These are phyloP conservation scores for Scaptodrosophila latifasciaeformis DNA, from an alignment of 2,888 invertebrate genomes.

Conservation along the genomic window DNA sequence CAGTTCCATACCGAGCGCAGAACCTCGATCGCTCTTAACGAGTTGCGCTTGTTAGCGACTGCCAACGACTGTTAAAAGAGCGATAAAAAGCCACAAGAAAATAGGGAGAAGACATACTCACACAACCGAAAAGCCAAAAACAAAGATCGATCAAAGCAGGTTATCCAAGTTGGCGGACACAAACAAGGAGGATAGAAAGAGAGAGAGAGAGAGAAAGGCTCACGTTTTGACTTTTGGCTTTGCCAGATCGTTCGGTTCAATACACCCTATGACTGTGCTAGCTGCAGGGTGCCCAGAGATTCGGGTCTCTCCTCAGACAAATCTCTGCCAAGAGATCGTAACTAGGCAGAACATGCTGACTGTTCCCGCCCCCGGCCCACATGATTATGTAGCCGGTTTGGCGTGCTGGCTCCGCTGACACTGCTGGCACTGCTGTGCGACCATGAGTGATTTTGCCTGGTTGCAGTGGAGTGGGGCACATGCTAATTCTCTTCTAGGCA, in stretches of 20 bases:
- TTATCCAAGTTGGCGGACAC: background rate
- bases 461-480: conserved; percentile 5
- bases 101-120: conserved; percentile 4
- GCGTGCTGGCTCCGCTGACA: conserved; percentile 10
- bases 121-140: conserved; percentile 23
- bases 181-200: background rate
- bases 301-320: conserved; percentile 19
- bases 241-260: conserved; percentile 46
- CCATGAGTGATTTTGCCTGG: conserved; percentile 67
- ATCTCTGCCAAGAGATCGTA: conserved; percentile 31
- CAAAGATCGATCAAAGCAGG: conserved; percentile 23
- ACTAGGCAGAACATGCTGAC: conserved; percentile 34
- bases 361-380: background rate
- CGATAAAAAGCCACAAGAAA: conserved; percentile 48
- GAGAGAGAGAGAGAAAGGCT: conserved; percentile 37
- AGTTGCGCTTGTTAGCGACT: conserved; percentile 60
- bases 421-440: conserved; percentile 22
- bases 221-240: conserved; percentile 69
- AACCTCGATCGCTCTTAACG: conserved; percentile 38
- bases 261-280: conserved; percentile 52
- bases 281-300: conserved; percentile 60
- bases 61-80: conserved; percentile 58
- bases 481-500: background rate
- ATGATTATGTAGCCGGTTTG: conserved; percentile 29
- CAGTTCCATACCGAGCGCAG: background rate